Base-by-base conservation (phyloP, 2,888 invertebrate species). In the Aethes cnicana region DNA sequence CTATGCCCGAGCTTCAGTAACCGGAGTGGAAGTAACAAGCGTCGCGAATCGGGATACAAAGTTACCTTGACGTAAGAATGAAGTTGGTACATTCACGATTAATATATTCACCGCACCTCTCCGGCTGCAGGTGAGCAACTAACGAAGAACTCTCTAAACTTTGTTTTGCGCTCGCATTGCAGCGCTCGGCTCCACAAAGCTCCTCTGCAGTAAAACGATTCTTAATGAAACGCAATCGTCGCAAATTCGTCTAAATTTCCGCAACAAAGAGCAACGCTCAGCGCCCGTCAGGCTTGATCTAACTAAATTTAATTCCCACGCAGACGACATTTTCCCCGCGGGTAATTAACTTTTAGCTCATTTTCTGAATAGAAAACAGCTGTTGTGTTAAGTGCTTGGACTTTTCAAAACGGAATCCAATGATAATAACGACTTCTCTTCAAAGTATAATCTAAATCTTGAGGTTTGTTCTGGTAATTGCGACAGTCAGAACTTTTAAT, bases 231-330 rank as follows among this genome's bases (percentile, higher is more conserved):
- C 74, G 79, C 74, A 77, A 84, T 84, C 81, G 77, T 82, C 77
- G 75, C 79, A 80, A 83, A 83, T 81, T 84, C 79, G 78, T 82
- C 85, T 79, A 78, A 82, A 84, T 80, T 81, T 86, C 81, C 81
- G 77, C 79, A 78, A 83, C 81, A 82, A 81, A 79, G 80, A 80
- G 62, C 72, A 60, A 65, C 72, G 71, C 75, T 46, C 39, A 26
- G 8, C 12, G 37, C 32, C 30, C 18, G 44, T 44, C 44, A 25
- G 25, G 52, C 39, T 39, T 46, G 52, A 52, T 52, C 46, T 39
- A 32, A 9, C 41, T 11, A 26, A 46, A 46, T 37, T 49, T 49
- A 42, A 50, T 44, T 9, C 25, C 37, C 12, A 23, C 44, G 25
- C 28, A 25, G 26, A 41, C 41, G 28, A 43, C 37, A 32, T 37